Evolutionary conservation across 2,888 invertebrate species (phyloP), one percentile per base, ranked within the genome.

Genomic region (Pheosia gnoma): DNA sequence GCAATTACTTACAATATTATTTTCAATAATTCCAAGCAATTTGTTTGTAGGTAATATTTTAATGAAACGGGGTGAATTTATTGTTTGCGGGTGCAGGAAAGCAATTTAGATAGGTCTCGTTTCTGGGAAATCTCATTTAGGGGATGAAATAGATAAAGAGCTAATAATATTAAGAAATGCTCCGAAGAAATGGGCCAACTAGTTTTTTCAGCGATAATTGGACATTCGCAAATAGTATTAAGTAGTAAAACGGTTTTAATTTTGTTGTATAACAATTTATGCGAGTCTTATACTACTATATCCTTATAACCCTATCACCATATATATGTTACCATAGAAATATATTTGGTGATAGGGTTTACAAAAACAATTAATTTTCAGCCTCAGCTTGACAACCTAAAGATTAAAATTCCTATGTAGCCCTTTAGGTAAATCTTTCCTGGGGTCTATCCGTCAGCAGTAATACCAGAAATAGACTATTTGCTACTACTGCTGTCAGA

Each of bases 11-110:
- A 55, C 49, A 59, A 61, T 43, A 59, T 47, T 36, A 36, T 59
- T 58, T 60, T 63, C 51, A 10, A 43, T 59, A 66, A 69, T 72
- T 63, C 57, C 52, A 59, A 59, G 58, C 56, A 59, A 57, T 59
- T 63, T 63, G 59, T 66, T 71, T 54, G 52, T 58, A 58, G 56
- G 2, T 25, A 59, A 47, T 37, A 49, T 58, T 51, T 47, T n/a
- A 62, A 52, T 60, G 45, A 51, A 59, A 59, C 54, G 6, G 52
- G 51, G 11, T 39, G 43, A 51, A 45, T 62, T 62, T 62, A 59
- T 59, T 45, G 54, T 54, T 38, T 54, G 54, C 54, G 25, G 25
- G 38, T 55, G 38, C 45, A 54, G 45, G 39, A 57, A 39, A 68
- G 68, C 57, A 68, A 58, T 52, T 41, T 59, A 66, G 62, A 45